Evolutionary conservation across 2,797 vertebrate species (phyloP), one percentile per base, ranked within the genome.

Genomic region (Pteronotus mesoamericanus): DNA sequence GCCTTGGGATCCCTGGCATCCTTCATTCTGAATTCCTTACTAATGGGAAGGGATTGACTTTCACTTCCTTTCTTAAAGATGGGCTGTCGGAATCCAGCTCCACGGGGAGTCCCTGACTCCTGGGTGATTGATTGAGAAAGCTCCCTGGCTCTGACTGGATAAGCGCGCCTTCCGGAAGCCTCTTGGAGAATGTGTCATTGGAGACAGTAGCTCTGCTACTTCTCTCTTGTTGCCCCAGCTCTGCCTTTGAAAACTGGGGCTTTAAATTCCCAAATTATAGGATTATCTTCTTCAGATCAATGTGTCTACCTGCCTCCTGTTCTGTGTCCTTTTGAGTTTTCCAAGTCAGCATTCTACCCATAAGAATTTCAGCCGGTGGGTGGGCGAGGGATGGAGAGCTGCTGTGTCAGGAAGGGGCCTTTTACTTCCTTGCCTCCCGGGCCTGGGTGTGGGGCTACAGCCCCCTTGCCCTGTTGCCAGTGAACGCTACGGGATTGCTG

Each of bases 51-150:
- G 37, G 64, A 29, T 92, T 82, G 6, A 39, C 79, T 88, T 94
- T 96, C 82, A 91, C 90, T 94, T 92, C 74, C 57, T 94, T 61
- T 86, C 74, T 77, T 77, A 16, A 39, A 46, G 44, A 57, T 5
- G 39, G 39, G 21, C 44, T 64, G 8, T 55, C 42, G 32, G 87
- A 53, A 16, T 71, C 68, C 0, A 16, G 29, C 48, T 74, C 68
- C 26, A 2, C 7, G 18, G 59, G 44, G 37, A 9, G 44, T 69
- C 59, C 1, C 92, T 44, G 14, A n/a, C n/a, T n/a, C 37, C 15
- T 34, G 29, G 68, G 7, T 26, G n/a, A 44, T 26, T 39, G 74
- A 44, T 34, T 72, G 90, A 71, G 46, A 24, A 44, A 72, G 55
- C 86, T 74, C 68, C 32, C 0, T 0, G 21, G n/a, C 53, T 39